Percentiles rank a stretch among this genome's conserved stretches.
phyloP scores from a whole-genome alignment of 1,140 invertebrate genomes.

The Drosophila kanapiae region DNA sequence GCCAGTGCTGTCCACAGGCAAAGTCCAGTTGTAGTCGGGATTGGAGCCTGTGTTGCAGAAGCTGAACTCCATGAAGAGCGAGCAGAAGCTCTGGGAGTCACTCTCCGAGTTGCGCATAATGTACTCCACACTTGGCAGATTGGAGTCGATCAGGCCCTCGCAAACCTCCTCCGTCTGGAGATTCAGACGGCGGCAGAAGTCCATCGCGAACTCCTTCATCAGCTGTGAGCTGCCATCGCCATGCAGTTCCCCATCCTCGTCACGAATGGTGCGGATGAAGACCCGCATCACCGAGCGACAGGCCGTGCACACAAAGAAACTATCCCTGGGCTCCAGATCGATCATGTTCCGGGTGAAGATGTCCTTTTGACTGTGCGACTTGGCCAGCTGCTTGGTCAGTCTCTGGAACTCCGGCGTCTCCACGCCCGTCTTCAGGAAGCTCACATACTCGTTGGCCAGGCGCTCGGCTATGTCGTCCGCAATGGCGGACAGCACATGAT shows the following conservation, averaged over 20 bases:
- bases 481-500: conserved; percentile 69
- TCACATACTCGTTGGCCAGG: conserved; percentile 68
- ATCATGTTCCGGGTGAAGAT: conserved; percentile 71
- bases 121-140: conserved; percentile 82
- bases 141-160: conserved; percentile 86
- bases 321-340: conserved; percentile 62
- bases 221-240: conserved; percentile 45
- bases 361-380: conserved; percentile 72
- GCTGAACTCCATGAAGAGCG: conserved; percentile 60
- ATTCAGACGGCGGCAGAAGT: conserved; percentile 86
- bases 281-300: conserved; percentile 86
- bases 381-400: conserved; percentile 65
- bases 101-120: conserved; percentile 65
- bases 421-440: conserved; percentile 65
- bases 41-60: conserved; percentile 57
- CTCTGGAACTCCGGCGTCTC: conserved; percentile 60
- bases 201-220: conserved; percentile 81
- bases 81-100: conserved; percentile 69
- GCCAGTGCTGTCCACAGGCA: conserved; percentile 42
- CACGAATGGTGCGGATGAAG: conserved; percentile 82
- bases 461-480: conserved; percentile 65
- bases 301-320: conserved; percentile 86
- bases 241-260: conserved; percentile 64
- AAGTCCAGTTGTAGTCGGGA: conserved; percentile 65
- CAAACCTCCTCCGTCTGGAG: conserved; percentile 87